A percentile compares a stretch with the other conserved stretches of the same genome.
Evolutionary conservation across 2,888 invertebrate species (phyloP).

Genomic region (Ophion ellenae): DNA sequence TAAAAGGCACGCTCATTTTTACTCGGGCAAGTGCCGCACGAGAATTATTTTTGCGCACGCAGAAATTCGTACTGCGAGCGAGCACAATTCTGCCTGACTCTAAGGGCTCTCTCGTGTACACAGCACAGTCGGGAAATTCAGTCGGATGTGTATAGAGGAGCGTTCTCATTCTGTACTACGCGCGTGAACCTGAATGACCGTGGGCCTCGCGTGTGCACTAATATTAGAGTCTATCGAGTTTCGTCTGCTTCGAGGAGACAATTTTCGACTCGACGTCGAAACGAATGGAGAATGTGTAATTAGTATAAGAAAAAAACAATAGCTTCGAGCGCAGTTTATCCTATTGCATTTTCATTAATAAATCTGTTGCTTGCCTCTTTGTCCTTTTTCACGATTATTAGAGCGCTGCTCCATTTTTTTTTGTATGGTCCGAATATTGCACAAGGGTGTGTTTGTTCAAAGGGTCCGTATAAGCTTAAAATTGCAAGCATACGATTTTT

Average conservation of each 20-base stretch:
- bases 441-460: no score
- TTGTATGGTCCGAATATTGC: no score
- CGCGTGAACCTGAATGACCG: constrained; percentile 77
- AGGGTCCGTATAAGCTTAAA: no score
- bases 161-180: constrained; percentile 72
- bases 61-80: constrained; percentile 6
- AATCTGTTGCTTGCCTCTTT: not conserved
- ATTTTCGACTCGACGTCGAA: not conserved
- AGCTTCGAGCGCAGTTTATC: not conserved
- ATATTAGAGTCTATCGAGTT: constrained; percentile 72
- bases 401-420: no score
- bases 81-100: constrained; percentile 10
- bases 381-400: no score
- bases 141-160: not conserved
- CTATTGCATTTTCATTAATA: not conserved
- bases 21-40: not conserved
- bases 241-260: constrained; percentile 16
- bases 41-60: not conserved
- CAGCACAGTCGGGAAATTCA: not conserved
- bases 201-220: constrained; percentile 69
- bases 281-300: not conserved
- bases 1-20: not conserved
- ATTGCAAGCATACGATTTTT: no score
- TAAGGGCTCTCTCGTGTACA: not conserved
- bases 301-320: not conserved